A percentile compares a stretch with the other conserved stretches of the same genome.
These are phyloP conservation scores for Lithobates sylvaticus DNA, from an alignment of 2,797 vertebrate genomes.

Conservation along the genomic window DNA sequence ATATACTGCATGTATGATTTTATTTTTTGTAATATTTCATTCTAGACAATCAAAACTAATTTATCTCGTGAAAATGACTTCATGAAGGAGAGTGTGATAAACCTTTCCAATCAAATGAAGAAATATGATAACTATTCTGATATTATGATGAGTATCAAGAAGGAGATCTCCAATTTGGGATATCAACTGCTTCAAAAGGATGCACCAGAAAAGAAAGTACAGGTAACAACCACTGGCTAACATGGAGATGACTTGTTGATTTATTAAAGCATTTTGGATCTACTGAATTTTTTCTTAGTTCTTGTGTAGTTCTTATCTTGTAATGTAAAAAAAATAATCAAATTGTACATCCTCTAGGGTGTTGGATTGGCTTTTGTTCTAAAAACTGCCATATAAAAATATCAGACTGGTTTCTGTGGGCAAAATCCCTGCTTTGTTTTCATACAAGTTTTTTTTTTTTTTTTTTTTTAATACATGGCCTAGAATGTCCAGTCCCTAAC, in stretches of 20 bases:
- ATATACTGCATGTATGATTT: too few relatives aligned
- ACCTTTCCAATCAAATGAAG: constrained; percentile 88
- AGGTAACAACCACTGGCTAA: constrained; percentile 75
- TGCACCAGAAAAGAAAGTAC: constrained; percentile 80
- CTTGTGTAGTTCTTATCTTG: neutral
- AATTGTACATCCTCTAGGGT: neutral
- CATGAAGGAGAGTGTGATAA: constrained; percentile 88
- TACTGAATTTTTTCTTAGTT: neutral
- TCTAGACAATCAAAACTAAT: constrained; percentile 94
- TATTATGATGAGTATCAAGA: constrained; percentile 95
- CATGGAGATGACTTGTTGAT: too few relatives aligned
- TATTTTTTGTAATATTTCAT: constrained; percentile 6
- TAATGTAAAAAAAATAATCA: neutral
- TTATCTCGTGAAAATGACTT: constrained; percentile 90
- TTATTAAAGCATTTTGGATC: too few relatives aligned
- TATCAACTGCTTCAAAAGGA: constrained; percentile 95
- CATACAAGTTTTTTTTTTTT: neutral
- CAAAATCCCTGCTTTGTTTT: neutral
- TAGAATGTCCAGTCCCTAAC: neutral
- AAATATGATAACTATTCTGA: constrained; percentile 94
- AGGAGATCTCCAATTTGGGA: constrained; percentile 92
- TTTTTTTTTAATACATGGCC: neutral
- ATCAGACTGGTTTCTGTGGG: neutral
- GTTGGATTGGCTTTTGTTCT: too few relatives aligned
- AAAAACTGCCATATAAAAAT: too few relatives aligned